A percentile compares a stretch with the other conserved stretches of the same genome.
Conservation (phyloP, 1,140 invertebrate genomes). For the Euborellia annulipes region DNA sequence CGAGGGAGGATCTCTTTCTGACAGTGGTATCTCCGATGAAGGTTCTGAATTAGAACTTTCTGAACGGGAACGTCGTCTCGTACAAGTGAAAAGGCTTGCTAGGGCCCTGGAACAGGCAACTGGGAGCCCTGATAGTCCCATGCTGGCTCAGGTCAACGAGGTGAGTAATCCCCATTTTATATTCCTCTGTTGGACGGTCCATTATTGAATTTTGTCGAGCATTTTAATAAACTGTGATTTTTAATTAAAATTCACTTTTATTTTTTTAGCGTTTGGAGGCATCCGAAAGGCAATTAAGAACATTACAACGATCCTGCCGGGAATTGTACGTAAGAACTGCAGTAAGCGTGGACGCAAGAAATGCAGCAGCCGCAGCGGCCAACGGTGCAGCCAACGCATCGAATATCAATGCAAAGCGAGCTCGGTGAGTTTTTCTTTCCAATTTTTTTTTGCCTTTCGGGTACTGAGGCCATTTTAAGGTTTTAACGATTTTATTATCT, state of each 20-base stretch:
- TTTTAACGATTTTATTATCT: too few species aligned
- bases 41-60: conserved; percentile 56
- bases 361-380: too few species aligned
- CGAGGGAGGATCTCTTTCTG: conserved; percentile 44
- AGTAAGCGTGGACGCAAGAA: conserved; percentile 29
- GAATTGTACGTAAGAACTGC: conserved; percentile 52
- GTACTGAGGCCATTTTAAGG: too few species aligned
- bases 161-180: conserved; percentile 17
- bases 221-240: too few species aligned
- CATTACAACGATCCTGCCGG: conserved; percentile 60
- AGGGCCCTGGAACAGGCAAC: conserved; percentile 43
- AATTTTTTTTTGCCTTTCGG: too few species aligned
- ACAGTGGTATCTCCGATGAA: conserved; percentile 60
- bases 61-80: conserved; percentile 51
- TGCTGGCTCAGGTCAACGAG: conserved; percentile 37
- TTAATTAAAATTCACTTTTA: conserved; percentile 15
- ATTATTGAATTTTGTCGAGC: too few species aligned
- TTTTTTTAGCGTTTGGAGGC: conserved; percentile 49
- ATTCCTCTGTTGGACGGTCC: neutral
- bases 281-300: conserved; percentile 61
- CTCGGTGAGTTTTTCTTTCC: too few species aligned
- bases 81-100: conserved; percentile 44
- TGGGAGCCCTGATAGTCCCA: conserved; percentile 44
- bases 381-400: too few species aligned
- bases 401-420: too few species aligned